A percentile compares a stretch with the other conserved stretches of the same genome.
Evolutionary conservation across 2,797 vertebrate species (phyloP).

Genomic region (Hippopotamyrus pictus): DNA sequence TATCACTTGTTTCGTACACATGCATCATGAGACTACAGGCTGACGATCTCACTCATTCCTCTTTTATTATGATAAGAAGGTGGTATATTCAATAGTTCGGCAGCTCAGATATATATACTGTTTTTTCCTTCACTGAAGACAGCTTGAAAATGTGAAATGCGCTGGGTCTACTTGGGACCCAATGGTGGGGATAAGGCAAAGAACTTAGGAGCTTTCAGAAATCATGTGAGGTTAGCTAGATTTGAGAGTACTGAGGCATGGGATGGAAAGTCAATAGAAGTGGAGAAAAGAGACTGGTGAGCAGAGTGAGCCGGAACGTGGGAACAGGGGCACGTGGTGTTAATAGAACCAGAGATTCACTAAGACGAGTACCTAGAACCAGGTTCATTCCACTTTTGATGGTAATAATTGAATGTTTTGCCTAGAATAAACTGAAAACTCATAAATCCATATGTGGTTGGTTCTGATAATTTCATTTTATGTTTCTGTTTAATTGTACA

Average conservation of each 20-base stretch:
- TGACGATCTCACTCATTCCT: background rate
- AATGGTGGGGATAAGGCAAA: constrained; percentile 33
- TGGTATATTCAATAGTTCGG: background rate
- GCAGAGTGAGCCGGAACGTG: constrained; percentile 20
- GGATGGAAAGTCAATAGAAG: constrained; percentile 48
- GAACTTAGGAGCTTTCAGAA: constrained; percentile 48
- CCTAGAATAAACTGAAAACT: constrained; percentile 32
- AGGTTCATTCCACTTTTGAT: constrained; percentile 38
- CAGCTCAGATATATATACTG: background rate
- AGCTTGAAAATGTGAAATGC: constrained; percentile 20
- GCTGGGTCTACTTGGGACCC: constrained; percentile 44
- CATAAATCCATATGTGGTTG: constrained; percentile 23
- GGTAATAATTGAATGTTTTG: constrained; percentile 51
- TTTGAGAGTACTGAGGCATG: constrained; percentile 36
- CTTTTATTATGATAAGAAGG: background rate
- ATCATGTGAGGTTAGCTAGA: constrained; percentile 43
- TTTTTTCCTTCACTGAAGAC: constrained; percentile 16
- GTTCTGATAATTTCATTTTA: background rate
- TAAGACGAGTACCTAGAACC: constrained; percentile 40
- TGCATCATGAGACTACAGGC: background rate
- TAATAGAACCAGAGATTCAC: constrained; percentile 54
- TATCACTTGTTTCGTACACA: background rate
- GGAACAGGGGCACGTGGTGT: constrained; percentile 37
- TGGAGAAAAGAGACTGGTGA: constrained; percentile 22
- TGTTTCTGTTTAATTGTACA: background rate